Conservation (phyloP, 2,113 vertebrate species). For the Mirounga angustirostris region DNA sequence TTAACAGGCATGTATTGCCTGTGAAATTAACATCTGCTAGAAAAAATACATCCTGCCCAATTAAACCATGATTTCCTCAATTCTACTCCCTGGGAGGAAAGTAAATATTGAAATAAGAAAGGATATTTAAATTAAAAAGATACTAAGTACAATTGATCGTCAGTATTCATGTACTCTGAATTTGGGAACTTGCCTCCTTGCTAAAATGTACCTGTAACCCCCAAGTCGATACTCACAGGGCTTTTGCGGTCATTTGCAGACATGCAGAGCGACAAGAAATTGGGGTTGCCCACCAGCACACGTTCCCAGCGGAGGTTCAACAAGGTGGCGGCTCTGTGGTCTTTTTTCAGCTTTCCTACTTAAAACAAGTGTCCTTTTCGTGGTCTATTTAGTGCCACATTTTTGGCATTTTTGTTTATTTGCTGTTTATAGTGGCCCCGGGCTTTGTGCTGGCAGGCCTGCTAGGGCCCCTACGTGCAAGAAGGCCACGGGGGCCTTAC, state of each 20-base stretch:
- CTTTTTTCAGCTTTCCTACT: neutral
- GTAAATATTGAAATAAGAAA: neutral
- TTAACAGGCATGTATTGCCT: neutral
- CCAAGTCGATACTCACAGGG: neutral
- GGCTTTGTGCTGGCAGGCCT: fast-evolving
- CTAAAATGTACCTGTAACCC: neutral
- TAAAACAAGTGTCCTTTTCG: neutral
- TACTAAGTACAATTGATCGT: neutral
- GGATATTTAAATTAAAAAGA: neutral
- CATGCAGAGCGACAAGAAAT: neutral
- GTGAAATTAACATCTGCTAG: neutral
- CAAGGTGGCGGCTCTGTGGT: fast-evolving
- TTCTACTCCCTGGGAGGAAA: neutral
- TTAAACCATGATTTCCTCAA: neutral
- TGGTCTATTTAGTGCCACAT: too few relatives aligned
- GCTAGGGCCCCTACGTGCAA: neutral
- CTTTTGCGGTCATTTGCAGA: too few relatives aligned
- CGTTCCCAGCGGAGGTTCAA: neutral
- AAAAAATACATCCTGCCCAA: neutral
- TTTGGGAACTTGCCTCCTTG: neutral
- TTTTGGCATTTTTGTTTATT: neutral
- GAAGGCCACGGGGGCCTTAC: neutral
- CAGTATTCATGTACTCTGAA: neutral
- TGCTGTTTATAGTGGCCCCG: neutral
- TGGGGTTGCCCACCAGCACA: fast-evolving